Percentiles rank a stretch among this genome's conserved stretches.
Evolutionary conservation across 2,113 vertebrate species (phyloP).

Genomic region (Centropus bengalensis): DNA sequence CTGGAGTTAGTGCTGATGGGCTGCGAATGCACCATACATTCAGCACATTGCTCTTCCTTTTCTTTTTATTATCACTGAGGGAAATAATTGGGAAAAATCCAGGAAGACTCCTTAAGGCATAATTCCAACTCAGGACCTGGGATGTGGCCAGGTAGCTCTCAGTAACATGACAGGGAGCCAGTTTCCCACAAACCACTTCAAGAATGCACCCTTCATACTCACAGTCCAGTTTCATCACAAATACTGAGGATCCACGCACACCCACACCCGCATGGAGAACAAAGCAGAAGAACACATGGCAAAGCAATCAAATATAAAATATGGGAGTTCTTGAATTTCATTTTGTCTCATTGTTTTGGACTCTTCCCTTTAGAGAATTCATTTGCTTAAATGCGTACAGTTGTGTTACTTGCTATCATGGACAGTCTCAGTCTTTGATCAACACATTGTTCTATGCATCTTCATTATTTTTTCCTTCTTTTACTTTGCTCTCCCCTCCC

Average conservation of each 20-base stretch:
- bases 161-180: not conserved
- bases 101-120: not conserved
- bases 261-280: not conserved
- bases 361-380: slow-evolving; percentile 1
- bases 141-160: slow-evolving; percentile 48
- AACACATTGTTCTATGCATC: not conserved
- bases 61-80: slow-evolving; percentile 13
- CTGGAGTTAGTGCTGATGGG: not conserved
- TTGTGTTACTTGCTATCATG: not conserved
- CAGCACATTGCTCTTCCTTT: not conserved
- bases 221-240: slow-evolving; percentile 12
- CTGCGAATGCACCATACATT: not conserved
- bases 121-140: slow-evolving; percentile 44
- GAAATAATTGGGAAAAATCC: not conserved
- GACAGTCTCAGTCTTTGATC: not conserved
- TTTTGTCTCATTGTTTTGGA: slow-evolving; percentile 15
- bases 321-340: slow-evolving; percentile 24
- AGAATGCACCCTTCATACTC: slow-evolving; percentile 10
- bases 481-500: no score
- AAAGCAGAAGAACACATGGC: slow-evolving; percentile 49
- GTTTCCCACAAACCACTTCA: slow-evolving; percentile 52
- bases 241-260: not conserved
- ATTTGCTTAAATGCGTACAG: not conserved
- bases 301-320: slow-evolving; percentile 47
- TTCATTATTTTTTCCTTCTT: not conserved